Evolutionary conservation across 1,140 invertebrate species (phyloP), one percentile per base, ranked within the genome.

Genomic region (Piezodorus guildinii): DNA sequence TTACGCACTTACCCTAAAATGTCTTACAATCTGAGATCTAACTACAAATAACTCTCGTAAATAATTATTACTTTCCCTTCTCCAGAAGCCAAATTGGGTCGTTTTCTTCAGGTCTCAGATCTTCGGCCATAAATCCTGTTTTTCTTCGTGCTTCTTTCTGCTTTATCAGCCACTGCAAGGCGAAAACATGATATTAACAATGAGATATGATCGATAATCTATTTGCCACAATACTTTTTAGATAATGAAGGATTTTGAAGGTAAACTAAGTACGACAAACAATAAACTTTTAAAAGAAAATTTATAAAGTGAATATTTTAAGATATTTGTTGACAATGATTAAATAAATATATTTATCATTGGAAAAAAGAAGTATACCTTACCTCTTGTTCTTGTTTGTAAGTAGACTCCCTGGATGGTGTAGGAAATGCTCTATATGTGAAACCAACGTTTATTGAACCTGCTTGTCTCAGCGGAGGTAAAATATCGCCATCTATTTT

Each of bases 51-150:
- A n/a, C n/a, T n/a, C n/a, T n/a, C n/a, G n/a, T n/a, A 79, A 39
- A 39, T 39, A 5, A 39, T 39, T 10, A 83, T 74, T 73, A 85
- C 82, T 89, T 82, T 68, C 88, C 91, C 77, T 92, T 92, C 56
- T 86, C 81, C 67, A 87, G 83, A 46, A 91, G 80, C 83, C 86
- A 92, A 62, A 84, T 76, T 4, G 90, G 88, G 77, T 92, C 86
- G 69, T 83, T 83, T 74, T 94, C 90, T 73, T 93, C 88, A 10
- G 85, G 83, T 62, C 83, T 77, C 3, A 93, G 75, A 76, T 94
- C 87, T 71, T 84, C 83, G 25, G 82, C 81, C 21, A 85, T 77
- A 68, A 91, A 85, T 72, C 89, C 87, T 62, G 79, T 80, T 56
- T 80, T 81, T 71, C 82, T 77, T 70, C 85, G 78, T 15, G 86